Base-by-base conservation (phyloP, 2,888 invertebrate genomes). In the Vanessa cardui region DNA sequence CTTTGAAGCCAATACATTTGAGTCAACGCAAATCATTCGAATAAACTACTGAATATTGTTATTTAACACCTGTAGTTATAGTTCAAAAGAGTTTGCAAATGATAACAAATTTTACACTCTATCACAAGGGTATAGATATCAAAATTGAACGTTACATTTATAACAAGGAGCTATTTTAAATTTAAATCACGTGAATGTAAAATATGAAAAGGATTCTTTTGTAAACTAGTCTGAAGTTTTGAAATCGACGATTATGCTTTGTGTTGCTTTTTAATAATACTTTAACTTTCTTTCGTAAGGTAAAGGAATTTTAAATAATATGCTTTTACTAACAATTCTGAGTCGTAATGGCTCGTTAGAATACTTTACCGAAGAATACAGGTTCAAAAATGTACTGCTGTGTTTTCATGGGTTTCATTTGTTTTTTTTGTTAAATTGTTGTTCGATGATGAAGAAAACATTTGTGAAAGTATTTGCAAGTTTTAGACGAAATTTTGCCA, bases 11-110 rank as follows among this genome's bases (percentile, higher is more conserved):
- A 64, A 70, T 67, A 64, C 60, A 61, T 70, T 70, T 46, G 47
- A 68, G 68, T 60, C 62, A 65, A 59, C 50, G 62, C 70, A 71
- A 71, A 71, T 71, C 70, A 69, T 64, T 66, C 58, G 60, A 66
- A 66, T 64, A 66, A 64, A 69, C 69, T 66, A 72, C 66, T 67
- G 70, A 69, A 67, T 69, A 66, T 71, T 69, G 58, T 69, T 71
- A 71, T 75, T 76, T 73, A 75, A 75, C 74, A 72, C 73, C 77
- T 77, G 79, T 81, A 79, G 60, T 65, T 68, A 56, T 60, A 68
- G 65, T 65, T 70, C 62, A 68, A 54, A 58, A 64, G 58, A 20
- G 52, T 58, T 58, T 33, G 31, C 20, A 45, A 31, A 45, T 58
- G 50, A 58, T 50, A 50, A 46, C n/a, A 39, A 49, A 59, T 62